Conservation (phyloP, 2,888 invertebrate species). For the Isotomurus palustris region DNA sequence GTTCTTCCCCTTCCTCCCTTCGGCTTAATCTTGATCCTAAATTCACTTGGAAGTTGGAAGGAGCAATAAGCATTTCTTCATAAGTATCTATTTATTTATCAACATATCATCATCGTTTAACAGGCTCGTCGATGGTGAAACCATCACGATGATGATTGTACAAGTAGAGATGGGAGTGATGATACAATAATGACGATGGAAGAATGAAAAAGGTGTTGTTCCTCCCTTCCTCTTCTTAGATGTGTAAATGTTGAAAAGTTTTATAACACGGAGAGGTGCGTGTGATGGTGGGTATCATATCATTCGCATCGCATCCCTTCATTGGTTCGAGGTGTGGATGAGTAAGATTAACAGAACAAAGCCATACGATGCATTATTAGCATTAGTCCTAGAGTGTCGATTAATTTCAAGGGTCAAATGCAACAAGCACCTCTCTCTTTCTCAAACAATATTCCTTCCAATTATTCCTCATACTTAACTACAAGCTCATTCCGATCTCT, state of each 20-base stretch:
- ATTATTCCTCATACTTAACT: too few species aligned
- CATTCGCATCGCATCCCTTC: too few species aligned
- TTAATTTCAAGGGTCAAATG: conserved; percentile 27
- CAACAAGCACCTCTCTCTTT: background rate
- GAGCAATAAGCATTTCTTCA: conserved; percentile 7
- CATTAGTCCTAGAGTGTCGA: conserved; percentile 5
- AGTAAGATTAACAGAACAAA: background rate
- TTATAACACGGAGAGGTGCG: too few species aligned
- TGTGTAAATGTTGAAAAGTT: too few species aligned
- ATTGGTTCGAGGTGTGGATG: too few species aligned
- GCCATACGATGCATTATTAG: background rate
- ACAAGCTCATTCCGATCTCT: conserved; percentile 25
- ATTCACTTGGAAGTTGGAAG: conserved; percentile 6
- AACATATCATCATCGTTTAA: background rate
- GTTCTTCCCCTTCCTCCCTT: conserved; percentile 3
- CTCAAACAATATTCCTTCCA: background rate
- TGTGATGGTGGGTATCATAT: too few species aligned
- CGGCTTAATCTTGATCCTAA: conserved; percentile 10
- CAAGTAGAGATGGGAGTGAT: background rate
- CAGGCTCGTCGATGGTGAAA: background rate
- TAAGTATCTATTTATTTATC: conserved; percentile 14
- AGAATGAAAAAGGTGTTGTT: conserved; percentile 6
- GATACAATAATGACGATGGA: background rate
- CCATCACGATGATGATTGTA: background rate
- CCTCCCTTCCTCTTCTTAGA: too few species aligned